A percentile compares a stretch with the other conserved stretches of the same genome.
These are phyloP conservation scores for Ameiurus melas DNA, from an alignment of 2,113 vertebrate genomes.

Conservation along the genomic window DNA sequence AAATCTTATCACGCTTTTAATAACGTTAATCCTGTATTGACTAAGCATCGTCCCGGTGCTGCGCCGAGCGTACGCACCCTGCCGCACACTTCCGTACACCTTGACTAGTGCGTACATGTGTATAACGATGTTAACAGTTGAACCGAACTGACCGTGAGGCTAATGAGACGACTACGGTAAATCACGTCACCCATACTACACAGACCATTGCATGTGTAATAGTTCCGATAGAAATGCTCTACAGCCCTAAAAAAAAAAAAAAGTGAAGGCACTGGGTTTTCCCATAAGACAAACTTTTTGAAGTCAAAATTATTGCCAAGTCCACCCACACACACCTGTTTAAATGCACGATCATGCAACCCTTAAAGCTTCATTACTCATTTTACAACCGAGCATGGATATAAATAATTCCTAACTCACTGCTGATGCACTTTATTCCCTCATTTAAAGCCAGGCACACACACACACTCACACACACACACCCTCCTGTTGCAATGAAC, in stretches of 20 bases:
- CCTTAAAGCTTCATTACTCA: constrained; percentile 26
- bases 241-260: background rate
- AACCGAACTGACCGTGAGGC: background rate
- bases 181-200: background rate
- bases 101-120: background rate
- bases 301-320: background rate
- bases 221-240: background rate
- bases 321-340: background rate
- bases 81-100: background rate
- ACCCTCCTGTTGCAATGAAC: constrained; percentile 33
- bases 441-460: background rate
- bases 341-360: background rate
- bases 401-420: constrained; percentile 12
- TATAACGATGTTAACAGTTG: background rate
- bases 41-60: background rate
- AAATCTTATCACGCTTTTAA: background rate
- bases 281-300: background rate
- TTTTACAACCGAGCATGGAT: background rate
- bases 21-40: background rate
- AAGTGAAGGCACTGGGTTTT: background rate
- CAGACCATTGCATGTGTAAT: background rate
- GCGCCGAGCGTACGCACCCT: background rate
- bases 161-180: background rate
- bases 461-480: background rate
- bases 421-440: constrained; percentile 11